Evolutionary conservation across 2,797 vertebrate species (phyloP).

Genomic region (Micromesistius poutassou): DNA sequence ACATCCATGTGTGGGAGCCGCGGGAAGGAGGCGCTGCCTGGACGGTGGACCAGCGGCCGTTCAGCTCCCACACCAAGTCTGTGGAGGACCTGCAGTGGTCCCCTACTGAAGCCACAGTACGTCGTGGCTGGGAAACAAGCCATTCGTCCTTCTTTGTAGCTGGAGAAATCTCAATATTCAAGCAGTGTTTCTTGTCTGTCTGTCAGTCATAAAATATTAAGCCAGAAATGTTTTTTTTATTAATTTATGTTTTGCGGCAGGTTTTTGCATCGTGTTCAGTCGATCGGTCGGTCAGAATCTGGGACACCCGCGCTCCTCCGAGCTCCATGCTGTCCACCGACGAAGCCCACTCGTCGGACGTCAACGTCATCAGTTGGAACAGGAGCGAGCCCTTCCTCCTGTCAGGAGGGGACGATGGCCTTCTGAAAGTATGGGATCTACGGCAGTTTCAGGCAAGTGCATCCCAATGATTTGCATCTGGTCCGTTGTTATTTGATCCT

Average conservation of each 20-base stretch:
- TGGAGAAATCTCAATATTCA: background rate
- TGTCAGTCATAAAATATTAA: background rate
- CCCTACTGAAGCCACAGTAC: conserved; percentile 86
- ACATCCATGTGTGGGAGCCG: conserved; percentile 91
- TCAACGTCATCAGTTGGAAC: conserved; percentile 93
- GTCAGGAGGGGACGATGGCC: conserved; percentile 86
- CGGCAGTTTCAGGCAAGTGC: conserved; percentile 83
- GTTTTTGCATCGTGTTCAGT: conserved; percentile 90
- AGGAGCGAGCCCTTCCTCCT: conserved; percentile 84
- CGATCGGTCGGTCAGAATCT: conserved; percentile 85
- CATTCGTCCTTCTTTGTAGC: background rate
- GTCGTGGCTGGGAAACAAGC: conserved; percentile 31
- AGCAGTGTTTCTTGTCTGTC: background rate
- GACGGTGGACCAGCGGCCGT: conserved; percentile 89
- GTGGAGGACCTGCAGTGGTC: conserved; percentile 96
- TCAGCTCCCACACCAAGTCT: conserved; percentile 83
- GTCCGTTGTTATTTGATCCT: background rate
- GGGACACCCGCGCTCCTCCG: conserved; percentile 84
- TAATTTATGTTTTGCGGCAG: conserved; percentile 49
- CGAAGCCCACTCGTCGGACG: conserved; percentile 79
- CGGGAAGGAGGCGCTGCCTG: conserved; percentile 78
- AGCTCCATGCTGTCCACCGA: conserved; percentile 85
- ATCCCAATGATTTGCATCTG: background rate
- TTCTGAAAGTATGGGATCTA: conserved; percentile 88
- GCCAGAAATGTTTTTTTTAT: background rate